Evolutionary conservation across 2,888 invertebrate species (phyloP).

Genomic region (Hedya salicella): DNA sequence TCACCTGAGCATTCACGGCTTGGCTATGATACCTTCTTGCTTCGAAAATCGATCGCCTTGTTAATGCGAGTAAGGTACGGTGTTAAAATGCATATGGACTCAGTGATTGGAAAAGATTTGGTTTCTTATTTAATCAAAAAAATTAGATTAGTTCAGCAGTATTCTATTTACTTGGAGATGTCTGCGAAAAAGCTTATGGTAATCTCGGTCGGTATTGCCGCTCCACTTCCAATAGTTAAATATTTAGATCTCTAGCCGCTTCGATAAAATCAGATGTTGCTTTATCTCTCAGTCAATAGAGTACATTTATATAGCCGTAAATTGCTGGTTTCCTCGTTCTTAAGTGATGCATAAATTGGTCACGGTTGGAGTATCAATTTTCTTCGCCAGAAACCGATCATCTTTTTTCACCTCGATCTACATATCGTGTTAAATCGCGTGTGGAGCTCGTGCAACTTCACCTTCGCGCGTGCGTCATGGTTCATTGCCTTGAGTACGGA

Average conservation of each 20-base stretch:
- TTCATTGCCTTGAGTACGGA: constrained; percentile 82
- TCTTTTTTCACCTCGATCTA: constrained; percentile 39
- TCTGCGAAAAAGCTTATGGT: too few species aligned
- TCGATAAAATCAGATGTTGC: too few species aligned
- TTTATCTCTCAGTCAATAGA: too few species aligned
- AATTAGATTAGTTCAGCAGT: background rate
- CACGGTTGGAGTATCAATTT: constrained; percentile 14
- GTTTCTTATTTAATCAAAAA: background rate
- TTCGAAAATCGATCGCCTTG: background rate
- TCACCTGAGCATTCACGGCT: constrained; percentile 18
- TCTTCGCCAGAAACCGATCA: constrained; percentile 25
- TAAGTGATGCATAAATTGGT: constrained; percentile 19
- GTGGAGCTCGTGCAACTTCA: constrained; percentile 50
- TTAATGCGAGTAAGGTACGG: constrained; percentile 2
- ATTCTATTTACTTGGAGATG: too few species aligned
- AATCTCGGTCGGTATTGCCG: too few species aligned
- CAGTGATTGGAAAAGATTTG: background rate
- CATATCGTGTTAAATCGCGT: constrained; percentile 46
- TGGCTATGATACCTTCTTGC: constrained; percentile 10
- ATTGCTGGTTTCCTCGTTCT: constrained; percentile 18
- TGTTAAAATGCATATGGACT: background rate
- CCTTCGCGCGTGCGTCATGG: constrained; percentile 73
- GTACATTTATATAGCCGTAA: background rate
- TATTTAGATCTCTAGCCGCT: too few species aligned
- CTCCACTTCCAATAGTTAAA: too few species aligned